Evolutionary conservation across 2,797 vertebrate genomes (phyloP), one percentile per base, ranked within the genome.

Genomic region (Podargus strigoides): DNA sequence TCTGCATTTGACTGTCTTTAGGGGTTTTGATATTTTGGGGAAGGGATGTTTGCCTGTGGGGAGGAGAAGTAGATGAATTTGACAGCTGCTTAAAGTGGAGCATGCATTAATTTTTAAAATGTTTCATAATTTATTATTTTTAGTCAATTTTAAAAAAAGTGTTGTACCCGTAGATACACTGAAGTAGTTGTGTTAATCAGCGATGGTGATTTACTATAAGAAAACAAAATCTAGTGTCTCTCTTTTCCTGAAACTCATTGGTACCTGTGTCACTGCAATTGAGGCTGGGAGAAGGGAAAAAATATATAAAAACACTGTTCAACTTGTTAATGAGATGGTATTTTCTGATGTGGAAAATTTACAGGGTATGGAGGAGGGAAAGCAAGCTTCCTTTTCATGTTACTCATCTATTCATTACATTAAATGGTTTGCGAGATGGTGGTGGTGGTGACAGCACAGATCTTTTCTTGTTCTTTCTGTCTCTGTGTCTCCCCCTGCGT

Each of bases 81-180:
- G 96, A 96, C 96, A 97, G 95, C 93, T 97, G 95, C 94, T 94
- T 97, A 95, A 97, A 97, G 63, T 95, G 91, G 94, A 96, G 74
- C 96, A 92, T 70, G 79, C 92, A 97, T 98, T 95, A 96, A 97
- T 97, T 88, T 97, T 97, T 97, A 85, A 98, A 97, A 92, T 94
- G 95, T 92, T 97, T 95, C 93, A 97, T 97, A 97, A 97, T 97
- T 97, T 78, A 97, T 93, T 91, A 81, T 81, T 63, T 95, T 94
- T 95, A 94, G 95, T 96, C 92, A 96, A 68, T 86, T 94, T 56
- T 59, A 27, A 23, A 53, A 92, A 89, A 76, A 20, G 14, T 32
- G 1, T 59, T 69, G 66, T 89, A 60, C 52, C 69, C 73, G 52
- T 18, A 69, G n/a, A 59, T 85, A 72, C 18, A 75, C 39, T 86